Percentiles rank a stretch among this genome's conserved stretches.
phyloP scores from a whole-genome alignment of 2,888 invertebrate genomes.

The Machimus atricapillus region DNA sequence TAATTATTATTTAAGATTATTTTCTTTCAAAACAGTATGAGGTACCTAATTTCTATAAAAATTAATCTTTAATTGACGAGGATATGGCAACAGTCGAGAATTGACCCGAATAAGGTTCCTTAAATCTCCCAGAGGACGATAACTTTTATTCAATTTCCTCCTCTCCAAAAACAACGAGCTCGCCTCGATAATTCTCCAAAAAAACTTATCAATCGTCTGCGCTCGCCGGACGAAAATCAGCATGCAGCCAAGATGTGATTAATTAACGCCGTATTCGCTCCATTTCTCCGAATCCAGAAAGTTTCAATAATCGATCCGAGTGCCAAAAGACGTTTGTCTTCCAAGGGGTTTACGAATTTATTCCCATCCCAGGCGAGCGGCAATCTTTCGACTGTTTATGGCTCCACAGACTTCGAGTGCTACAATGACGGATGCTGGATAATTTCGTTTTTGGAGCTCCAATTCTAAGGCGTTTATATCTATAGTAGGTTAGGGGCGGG shows the following conservation, averaged over 20 bases:
- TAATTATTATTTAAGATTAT: no score
- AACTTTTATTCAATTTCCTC: background rate
- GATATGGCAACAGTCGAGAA: background rate
- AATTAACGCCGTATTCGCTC: background rate
- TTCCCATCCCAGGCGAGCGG: background rate
- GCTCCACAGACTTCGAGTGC: background rate
- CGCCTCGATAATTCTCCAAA: background rate
- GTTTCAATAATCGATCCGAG: background rate
- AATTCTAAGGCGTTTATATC: background rate
- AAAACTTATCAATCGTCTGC: background rate
- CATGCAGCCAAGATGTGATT: background rate
- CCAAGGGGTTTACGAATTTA: background rate
- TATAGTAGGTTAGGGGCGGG: background rate
- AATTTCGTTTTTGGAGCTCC: background rate
- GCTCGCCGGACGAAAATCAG: background rate
- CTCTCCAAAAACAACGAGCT: background rate
- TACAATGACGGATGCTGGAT: slow-evolving; percentile 27
- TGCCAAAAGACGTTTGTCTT: slow-evolving; percentile 27
- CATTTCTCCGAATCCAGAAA: background rate
- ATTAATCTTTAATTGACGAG: no score
- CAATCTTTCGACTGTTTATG: background rate
- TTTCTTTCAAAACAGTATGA: no score
- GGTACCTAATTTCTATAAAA: no score
- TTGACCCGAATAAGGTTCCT: background rate
- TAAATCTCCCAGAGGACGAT: background rate